Evolutionary conservation across 2,113 vertebrate species (phyloP).

Genomic region (Phycodurus eques): DNA sequence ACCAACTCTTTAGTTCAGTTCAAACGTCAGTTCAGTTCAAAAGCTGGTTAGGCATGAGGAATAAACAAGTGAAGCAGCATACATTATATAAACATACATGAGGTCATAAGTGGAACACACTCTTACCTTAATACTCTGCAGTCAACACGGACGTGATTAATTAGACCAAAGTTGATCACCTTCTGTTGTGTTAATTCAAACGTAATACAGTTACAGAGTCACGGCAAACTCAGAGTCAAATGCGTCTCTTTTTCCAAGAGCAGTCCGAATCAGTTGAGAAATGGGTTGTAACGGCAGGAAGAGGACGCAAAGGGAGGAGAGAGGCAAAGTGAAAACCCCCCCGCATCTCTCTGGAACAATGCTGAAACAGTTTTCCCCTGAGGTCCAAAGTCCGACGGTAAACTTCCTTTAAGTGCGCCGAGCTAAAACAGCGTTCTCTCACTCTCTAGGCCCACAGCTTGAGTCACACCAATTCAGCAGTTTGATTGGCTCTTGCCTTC

Average conservation of each 20-base stretch:
- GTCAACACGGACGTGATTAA: constrained; percentile 36
- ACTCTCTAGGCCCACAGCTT: constrained; percentile 6
- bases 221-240: constrained; percentile 21
- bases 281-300: constrained; percentile 50
- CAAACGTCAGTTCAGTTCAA: constrained; percentile 5
- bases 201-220: constrained; percentile 23
- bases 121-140: constrained; percentile 43
- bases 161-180: constrained; percentile 37
- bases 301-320: constrained; percentile 54
- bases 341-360: constrained; percentile 57
- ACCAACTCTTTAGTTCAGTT: constrained; percentile 20
- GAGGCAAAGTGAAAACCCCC: constrained; percentile 38
- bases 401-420: constrained; percentile 53
- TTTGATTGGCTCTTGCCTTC: constrained; percentile 57
- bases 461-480: constrained; percentile 41
- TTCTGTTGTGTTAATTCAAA: constrained; percentile 44
- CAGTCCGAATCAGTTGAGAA: constrained; percentile 26
- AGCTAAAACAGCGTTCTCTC: constrained; percentile 12
- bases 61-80: constrained; percentile 23
- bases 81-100: not conserved
- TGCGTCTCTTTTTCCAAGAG: constrained; percentile 31
- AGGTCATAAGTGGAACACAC: not conserved
- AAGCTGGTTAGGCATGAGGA: not conserved
- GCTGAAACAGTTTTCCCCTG: constrained; percentile 58
- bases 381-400: constrained; percentile 48